Base-by-base conservation (phyloP, 2,888 invertebrate genomes). In the Elysia crispata region DNA sequence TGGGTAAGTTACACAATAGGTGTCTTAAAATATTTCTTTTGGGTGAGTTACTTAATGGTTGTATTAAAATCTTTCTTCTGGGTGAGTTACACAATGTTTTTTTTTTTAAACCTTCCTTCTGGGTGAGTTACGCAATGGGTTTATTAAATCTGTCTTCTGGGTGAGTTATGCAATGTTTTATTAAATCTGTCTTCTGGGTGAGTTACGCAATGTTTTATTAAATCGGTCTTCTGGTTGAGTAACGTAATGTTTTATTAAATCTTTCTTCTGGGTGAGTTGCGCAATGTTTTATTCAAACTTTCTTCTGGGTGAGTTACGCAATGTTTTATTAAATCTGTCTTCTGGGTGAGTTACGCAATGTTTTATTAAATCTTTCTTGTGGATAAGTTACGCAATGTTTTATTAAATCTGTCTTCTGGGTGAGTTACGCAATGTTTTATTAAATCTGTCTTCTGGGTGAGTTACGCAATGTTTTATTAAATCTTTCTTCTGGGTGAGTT, bases 171-270 rank as follows among this genome's bases (percentile, higher is more conserved):
- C 95, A 96, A 85, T 94, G 96, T 95, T 96, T 92, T 95, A 96
- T 88, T 96, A 96, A 94, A 96, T 96, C 94, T 96, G 80, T 94
- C 96, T 82, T 95, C 91, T 93, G 96, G 94, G 96, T 96, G 92
- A 41, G 41, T 41, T 41, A 41, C 3, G 11, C 41, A 11, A 41
- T 41, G 41, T 41, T 41, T 41, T 11, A 13, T 20, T 25, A 13
- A 6, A 41, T 6, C 3, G 3, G 3, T 41, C 41, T 41, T 11
- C 41, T 41, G 41, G 11, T 41, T 41, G 11, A 41, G 41, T 41
- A 6, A 41, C 91, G 95, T 96, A 85, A 94, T 96, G 83, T 95
- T 96, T 92, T 95, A 96, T 88, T 96, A 96, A 96, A 91, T 94
- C 96, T 80, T 94, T 96, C 82, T 95, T 96, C 91, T 93, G 96